Evolutionary conservation across 2,888 invertebrate species (phyloP), one percentile per base, ranked within the genome.

Genomic region (Nomada lathburiana): DNA sequence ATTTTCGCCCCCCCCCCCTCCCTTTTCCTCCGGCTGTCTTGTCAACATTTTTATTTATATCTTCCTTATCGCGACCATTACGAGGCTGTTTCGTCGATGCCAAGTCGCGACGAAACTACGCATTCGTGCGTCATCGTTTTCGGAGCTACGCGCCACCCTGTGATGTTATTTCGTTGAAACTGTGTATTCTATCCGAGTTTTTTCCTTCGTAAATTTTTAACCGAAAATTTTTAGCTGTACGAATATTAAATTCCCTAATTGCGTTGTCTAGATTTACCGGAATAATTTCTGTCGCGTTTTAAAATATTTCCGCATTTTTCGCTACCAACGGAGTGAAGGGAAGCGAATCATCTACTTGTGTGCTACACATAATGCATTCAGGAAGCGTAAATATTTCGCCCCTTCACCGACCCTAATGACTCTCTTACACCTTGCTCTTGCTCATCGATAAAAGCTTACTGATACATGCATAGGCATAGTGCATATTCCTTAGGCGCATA

Each of bases 111-210:
- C 80, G 10, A 60, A 70, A 59, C 60, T 69, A 64, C 76, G 76
- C 82, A 69, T 73, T 73, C 82, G 72, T 82, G 82, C 83, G 73
- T 82, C 82, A 82, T 82, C 71, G 72, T 62, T 72, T 72, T 72
- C 57, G 82, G 71, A 82, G 80, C 80, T 75, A 80, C 80, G 80
- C 80, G 55, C 62, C 44, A 65, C 76, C 55, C 69, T 60, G 36
- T 47, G 53, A 50, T 70, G 63, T 62, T 44, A 55, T 60, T 60
- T 69, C 64, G 59, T 81, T 20, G 52, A 44, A 65, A 74, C 42
- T 36, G 60, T 72, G n/a, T 10, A 18, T 4, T 20, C 26, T 0
- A 29, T 20, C 53, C 2, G 18, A 2, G n/a, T 7, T n/a, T 20
- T 18, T n/a, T 9, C 18, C 53, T 20, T 53, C 2, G n/a, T 53